Evolutionary conservation across 1,140 invertebrate species (phyloP).

Genomic region (Zaprionus africanus): DNA sequence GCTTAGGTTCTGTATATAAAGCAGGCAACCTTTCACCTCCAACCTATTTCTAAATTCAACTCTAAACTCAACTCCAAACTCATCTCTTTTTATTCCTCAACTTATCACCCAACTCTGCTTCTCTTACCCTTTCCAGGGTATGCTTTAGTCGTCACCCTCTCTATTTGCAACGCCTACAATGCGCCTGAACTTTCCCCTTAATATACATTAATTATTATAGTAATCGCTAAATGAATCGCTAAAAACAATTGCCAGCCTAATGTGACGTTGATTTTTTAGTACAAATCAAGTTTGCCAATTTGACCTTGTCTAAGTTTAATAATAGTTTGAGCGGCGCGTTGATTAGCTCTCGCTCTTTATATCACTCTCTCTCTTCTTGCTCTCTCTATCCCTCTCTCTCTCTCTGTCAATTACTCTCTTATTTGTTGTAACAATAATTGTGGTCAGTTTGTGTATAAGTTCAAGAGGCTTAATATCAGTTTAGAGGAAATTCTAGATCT

Average conservation of each 20-base stretch:
- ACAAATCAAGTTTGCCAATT: conserved; percentile 17
- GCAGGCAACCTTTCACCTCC: too few relatives aligned
- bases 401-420: neutral
- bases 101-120: neutral
- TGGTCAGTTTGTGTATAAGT: neutral
- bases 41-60: too few relatives aligned
- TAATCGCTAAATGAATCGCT: neutral
- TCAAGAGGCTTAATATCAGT: neutral
- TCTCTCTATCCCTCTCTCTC: too few relatives aligned
- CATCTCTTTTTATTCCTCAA: too few relatives aligned
- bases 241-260: conserved; percentile 7
- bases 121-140: neutral
- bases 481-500: neutral
- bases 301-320: conserved; percentile 28
- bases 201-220: neutral
- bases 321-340: neutral
- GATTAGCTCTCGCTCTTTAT: neutral
- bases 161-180: neutral
- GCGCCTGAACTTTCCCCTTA: neutral
- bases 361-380: neutral
- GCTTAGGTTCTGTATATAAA: too few relatives aligned
- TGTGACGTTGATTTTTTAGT: conserved; percentile 20
- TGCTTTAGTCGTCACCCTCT: neutral
- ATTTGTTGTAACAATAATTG: neutral
- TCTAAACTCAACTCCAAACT: too few relatives aligned